Evolutionary conservation across 2,888 invertebrate species (phyloP).

Genomic region (Drosophila pegasa): DNA sequence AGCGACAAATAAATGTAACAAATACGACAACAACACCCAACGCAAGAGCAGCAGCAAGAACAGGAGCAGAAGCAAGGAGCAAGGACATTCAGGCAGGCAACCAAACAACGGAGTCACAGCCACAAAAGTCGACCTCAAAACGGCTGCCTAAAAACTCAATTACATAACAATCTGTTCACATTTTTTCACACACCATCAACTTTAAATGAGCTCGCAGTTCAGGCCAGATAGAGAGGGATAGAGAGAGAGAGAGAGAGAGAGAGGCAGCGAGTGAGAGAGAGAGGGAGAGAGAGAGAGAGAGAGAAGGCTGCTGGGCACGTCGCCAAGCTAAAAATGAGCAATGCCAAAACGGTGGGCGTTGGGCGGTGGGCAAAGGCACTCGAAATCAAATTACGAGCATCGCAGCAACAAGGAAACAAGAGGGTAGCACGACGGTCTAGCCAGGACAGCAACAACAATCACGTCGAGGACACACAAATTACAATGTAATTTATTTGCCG

Average conservation of each 20-base stretch:
- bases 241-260: neutral
- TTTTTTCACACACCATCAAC: slow-evolving; percentile 85
- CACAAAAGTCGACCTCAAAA: slow-evolving; percentile 79
- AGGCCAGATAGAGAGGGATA: neutral
- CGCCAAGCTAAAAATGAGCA: slow-evolving; percentile 60
- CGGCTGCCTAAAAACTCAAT: slow-evolving; percentile 84
- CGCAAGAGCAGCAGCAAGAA: slow-evolving; percentile 11
- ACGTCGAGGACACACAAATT: slow-evolving; percentile 76
- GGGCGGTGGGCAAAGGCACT: slow-evolving; percentile 57
- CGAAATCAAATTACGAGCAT: slow-evolving; percentile 74
- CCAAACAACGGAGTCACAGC: slow-evolving; percentile 53
- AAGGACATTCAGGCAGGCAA: slow-evolving; percentile 28
- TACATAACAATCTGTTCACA: slow-evolving; percentile 85
- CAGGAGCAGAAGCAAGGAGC: slow-evolving; percentile 10
- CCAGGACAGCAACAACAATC: slow-evolving; percentile 53
- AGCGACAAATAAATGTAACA: slow-evolving; percentile 79
- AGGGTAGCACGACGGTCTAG: slow-evolving; percentile 61
- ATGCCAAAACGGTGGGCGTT: slow-evolving; percentile 70
- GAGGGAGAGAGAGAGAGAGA: neutral
- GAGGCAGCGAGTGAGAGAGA: neutral
- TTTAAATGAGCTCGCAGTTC: slow-evolving; percentile 75
- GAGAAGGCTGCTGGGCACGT: slow-evolving; percentile 55
- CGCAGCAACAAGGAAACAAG: slow-evolving; percentile 32
- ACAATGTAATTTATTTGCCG: slow-evolving; percentile 81
- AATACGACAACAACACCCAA: slow-evolving; percentile 63